Base-by-base conservation (phyloP, 2,797 vertebrate genomes). In the Microtus californicus region DNA sequence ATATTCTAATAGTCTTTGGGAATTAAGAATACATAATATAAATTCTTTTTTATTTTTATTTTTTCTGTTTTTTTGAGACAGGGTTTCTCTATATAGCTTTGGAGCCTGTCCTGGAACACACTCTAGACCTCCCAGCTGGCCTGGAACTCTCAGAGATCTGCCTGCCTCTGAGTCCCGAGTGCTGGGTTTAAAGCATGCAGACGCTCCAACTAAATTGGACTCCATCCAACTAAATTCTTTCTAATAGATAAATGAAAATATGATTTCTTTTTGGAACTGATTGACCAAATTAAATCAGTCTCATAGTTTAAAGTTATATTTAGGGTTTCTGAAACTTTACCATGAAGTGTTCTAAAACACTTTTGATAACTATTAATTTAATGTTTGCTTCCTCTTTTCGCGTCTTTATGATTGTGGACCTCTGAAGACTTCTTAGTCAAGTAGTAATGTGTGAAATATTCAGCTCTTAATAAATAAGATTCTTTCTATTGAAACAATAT, bases 361-460 rank as follows among this genome's bases (percentile, higher is more conserved):
- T 48, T 90, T 31, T 23, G 56, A 89, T 51, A 91, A 86, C 65
- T 85, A 87, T 21, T 14, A 67, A 89, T 65, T 94, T 95, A 81
- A 54, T 40, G 67, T n/a, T 89, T 86, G 86, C 21, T 45, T 0
- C 78, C 48, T 89, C 31, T 54, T 94, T 63, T 67, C 61, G 2
- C 71, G 48, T 89, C 37, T 59, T 93, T 43, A 83, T 48, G 13
- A 43, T 43, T 27, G 81, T 77, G 17, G 10, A 43, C 23, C 61
- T 78, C 34, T 27, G 69, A 63, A 90, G 12, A 85, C 12, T 88
- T 91, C 80, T 11, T 87, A 1, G 2, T 54, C 86, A 73, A 8
- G 19, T 4, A 82, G 76, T 45, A 15, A 67, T 89, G 31, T 86
- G 79, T 61, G 25, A 95, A 86, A 82, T 90, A 48, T 63, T 40